These are phyloP conservation scores for Picathartes gymnocephalus DNA, from an alignment of 2,113 vertebrate genomes.

Conservation along the genomic window DNA sequence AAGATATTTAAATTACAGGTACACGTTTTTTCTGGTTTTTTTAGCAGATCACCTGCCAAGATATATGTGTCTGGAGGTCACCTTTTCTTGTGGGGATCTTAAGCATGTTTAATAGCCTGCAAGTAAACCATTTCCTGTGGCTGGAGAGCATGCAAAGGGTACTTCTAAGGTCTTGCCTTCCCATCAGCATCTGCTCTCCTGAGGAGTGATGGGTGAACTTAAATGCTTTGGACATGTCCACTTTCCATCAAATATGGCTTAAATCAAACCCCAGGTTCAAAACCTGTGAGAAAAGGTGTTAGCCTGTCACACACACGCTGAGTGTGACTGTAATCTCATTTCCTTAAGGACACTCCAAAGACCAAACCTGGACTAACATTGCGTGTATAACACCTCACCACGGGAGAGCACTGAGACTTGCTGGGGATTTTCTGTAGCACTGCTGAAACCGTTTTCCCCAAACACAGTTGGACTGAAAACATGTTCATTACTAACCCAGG, in stretches of 20 bases:
- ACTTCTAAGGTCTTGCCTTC: neutral
- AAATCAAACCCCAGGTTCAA: neutral
- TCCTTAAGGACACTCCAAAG: neutral
- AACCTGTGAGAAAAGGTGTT: neutral
- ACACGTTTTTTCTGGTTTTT: neutral
- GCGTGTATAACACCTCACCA: neutral
- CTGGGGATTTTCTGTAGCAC: neutral
- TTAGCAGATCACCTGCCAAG: neutral
- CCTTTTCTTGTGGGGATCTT: neutral
- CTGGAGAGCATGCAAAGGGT: neutral
- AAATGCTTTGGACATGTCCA: neutral
- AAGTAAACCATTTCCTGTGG: neutral
- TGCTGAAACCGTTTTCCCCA: neutral
- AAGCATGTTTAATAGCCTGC: neutral
- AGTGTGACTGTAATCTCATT: neutral
- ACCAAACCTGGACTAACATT: rapidly evolving
- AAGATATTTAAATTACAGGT: neutral
- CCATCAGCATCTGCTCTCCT: neutral
- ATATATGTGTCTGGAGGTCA: neutral
- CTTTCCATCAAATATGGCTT: neutral
- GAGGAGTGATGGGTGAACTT: neutral
- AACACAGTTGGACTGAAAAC: neutral
- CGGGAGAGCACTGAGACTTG: neutral
- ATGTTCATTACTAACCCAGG: neutral
- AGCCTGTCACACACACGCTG: neutral